Evolutionary conservation across 2,113 vertebrate genomes (phyloP).

Genomic region (Crotophaga sulcirostris): DNA sequence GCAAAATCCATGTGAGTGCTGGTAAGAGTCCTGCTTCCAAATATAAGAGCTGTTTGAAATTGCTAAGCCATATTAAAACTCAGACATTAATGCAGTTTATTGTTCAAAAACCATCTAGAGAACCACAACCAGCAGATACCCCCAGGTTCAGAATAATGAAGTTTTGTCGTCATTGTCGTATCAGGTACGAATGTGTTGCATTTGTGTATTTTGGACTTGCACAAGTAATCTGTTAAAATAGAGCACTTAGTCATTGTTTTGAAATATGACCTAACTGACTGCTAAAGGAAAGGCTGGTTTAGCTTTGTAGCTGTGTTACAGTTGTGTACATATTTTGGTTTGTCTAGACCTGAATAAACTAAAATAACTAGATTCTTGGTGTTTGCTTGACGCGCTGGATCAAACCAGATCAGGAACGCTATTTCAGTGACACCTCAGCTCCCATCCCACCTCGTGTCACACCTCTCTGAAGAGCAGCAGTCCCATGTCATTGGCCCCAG

Average conservation of each 20-base stretch:
- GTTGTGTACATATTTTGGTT: slow-evolving; percentile 43
- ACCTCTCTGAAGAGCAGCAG: not conserved
- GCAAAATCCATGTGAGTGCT: not conserved
- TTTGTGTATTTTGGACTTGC: slow-evolving; percentile 16
- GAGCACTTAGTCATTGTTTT: slow-evolving; percentile 69
- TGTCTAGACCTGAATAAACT: slow-evolving; percentile 51
- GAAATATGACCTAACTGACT: slow-evolving; percentile 59
- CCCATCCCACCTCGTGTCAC: not conserved
- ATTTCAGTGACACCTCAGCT: slow-evolving; percentile 13
- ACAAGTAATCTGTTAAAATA: slow-evolving; percentile 58
- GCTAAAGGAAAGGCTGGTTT: slow-evolving; percentile 19
- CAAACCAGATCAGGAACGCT: not conserved
- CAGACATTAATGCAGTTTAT: rapidly evolving
- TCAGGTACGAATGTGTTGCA: not conserved
- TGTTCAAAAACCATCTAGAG: not conserved
- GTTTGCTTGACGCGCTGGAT: not conserved
- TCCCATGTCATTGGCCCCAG: not conserved
- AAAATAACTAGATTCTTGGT: slow-evolving; percentile 42
- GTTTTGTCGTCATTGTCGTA: not conserved
- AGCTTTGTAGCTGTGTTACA: slow-evolving; percentile 10
- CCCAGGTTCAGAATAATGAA: not conserved
- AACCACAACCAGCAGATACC: not conserved
- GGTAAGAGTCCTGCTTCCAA: not conserved
- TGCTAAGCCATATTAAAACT: rapidly evolving
- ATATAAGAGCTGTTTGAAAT: not conserved